These are phyloP conservation scores for Charadrius vociferus DNA, from an alignment of 2,113 vertebrate genomes.

Conservation along the genomic window DNA sequence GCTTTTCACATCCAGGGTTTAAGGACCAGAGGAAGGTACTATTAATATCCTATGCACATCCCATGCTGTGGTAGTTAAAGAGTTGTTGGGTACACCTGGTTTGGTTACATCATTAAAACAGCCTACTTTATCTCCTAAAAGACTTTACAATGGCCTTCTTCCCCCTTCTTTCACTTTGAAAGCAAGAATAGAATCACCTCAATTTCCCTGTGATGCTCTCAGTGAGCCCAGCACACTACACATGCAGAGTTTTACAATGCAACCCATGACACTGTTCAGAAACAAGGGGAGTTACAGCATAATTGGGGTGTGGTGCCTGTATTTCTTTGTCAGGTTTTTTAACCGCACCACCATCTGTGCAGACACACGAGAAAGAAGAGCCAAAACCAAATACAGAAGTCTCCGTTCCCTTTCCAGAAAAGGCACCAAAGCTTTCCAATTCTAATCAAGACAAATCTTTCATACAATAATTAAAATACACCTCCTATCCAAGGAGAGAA, in stretches of 20 bases:
- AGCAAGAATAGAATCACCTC: background rate
- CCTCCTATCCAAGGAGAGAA: conserved; percentile 52
- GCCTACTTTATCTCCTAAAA: background rate
- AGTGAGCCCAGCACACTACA: background rate
- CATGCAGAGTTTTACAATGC: background rate
- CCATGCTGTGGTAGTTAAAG: background rate
- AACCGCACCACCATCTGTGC: background rate
- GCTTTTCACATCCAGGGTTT: background rate
- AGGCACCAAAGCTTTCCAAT: background rate
- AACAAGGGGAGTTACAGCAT: background rate
- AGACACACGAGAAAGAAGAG: background rate
- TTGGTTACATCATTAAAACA: background rate
- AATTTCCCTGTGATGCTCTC: background rate
- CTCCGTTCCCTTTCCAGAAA: background rate
- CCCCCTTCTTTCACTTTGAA: background rate
- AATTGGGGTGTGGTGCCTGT: background rate
- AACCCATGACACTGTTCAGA: background rate
- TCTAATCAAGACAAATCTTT: conserved; percentile 69
- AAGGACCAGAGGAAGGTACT: background rate
- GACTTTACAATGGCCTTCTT: background rate
- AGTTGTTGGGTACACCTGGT: background rate
- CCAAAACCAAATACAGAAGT: background rate
- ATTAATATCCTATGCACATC: background rate
- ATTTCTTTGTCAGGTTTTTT: background rate
- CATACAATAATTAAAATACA: conserved; percentile 55